These are phyloP conservation scores for Parnassius apollo DNA, from an alignment of 2,888 invertebrate species.

Conservation along the genomic window DNA sequence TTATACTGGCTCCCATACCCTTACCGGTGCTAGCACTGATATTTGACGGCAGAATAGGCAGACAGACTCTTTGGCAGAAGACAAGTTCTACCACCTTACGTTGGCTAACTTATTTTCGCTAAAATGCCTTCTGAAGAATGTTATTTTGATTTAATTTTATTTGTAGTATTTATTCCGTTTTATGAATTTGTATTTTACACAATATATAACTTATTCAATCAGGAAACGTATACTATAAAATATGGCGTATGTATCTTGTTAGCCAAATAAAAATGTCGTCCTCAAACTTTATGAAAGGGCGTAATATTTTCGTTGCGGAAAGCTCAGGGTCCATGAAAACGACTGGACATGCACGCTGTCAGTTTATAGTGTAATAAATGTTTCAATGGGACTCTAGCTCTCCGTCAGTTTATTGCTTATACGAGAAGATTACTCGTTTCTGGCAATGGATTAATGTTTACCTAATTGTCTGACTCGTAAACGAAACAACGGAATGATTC, in stretches of 20 bases:
- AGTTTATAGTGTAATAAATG: slow-evolving; percentile 44
- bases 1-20: no score
- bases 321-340: slow-evolving; percentile 37
- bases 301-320: slow-evolving; percentile 20
- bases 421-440: slow-evolving; percentile 16
- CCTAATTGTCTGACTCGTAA: background rate
- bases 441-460: slow-evolving; percentile 3
- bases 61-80: no score
- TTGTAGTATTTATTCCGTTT: no score
- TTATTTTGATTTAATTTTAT: no score
- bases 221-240: background rate
- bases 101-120: no score
- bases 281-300: slow-evolving; percentile 24
- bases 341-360: slow-evolving; percentile 44
- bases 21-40: no score
- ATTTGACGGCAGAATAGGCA: no score
- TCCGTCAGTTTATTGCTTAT: slow-evolving; percentile 21
- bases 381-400: slow-evolving; percentile 30
- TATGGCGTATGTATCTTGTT: slow-evolving; percentile 8
- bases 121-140: no score
- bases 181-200: no score
- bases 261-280: slow-evolving; percentile 18
- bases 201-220: no score
- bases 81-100: no score
- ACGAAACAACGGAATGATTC: no score